Conservation (phyloP, 2,797 vertebrate genomes). For the Aselliscus stoliczkanus region DNA sequence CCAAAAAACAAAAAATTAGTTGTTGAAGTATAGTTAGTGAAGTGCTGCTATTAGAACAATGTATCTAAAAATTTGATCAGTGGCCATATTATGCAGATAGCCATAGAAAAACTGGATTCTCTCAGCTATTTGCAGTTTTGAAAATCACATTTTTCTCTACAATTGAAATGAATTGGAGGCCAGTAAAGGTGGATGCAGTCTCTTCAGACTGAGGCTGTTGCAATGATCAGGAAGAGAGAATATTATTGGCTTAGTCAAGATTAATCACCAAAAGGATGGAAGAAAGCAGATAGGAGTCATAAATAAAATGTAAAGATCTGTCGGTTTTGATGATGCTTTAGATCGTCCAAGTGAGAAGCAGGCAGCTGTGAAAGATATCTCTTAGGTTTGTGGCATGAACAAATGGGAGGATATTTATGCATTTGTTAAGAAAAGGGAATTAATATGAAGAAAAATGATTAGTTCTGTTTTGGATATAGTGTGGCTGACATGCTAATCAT, state of each 20-base stretch:
- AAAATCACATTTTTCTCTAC: neutral
- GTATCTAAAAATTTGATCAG: neutral
- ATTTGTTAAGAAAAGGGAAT: neutral
- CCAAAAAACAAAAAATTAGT: neutral
- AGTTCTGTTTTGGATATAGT: neutral
- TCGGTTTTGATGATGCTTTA: neutral
- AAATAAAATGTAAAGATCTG: neutral
- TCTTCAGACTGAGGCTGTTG: neutral
- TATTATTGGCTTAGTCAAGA: neutral
- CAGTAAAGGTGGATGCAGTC: neutral
- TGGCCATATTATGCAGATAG: neutral
- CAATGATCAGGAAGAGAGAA: neutral
- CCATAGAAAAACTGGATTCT: neutral
- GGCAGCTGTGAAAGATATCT: neutral
- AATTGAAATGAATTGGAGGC: neutral
- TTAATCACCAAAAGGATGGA: neutral
- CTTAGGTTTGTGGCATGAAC: neutral
- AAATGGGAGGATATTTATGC: neutral
- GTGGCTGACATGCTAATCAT: neutral
- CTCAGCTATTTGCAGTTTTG: neutral
- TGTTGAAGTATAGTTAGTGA: neutral
- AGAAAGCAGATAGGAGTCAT: neutral
- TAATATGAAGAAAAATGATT: neutral
- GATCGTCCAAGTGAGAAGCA: neutral
- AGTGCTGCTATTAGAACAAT: neutral